phyloP scores from a whole-genome alignment of 2,888 invertebrate genomes.

The Dolichopus griseipennis region DNA sequence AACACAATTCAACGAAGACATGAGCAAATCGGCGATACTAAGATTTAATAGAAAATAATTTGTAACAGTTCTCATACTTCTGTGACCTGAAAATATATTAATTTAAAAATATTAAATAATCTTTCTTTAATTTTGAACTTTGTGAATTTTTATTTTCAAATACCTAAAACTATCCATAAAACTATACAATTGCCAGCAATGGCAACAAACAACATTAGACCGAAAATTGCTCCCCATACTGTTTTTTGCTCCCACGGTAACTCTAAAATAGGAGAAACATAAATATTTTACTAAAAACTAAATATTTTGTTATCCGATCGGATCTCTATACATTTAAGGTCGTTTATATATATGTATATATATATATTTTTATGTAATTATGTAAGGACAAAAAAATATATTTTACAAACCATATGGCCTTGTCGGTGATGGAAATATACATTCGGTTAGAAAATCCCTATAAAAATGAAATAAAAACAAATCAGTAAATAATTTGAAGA shows the following conservation, averaged over 20 bases:
- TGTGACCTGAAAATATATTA: slow-evolving; percentile 54
- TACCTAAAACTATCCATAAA: slow-evolving; percentile 86
- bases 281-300: no score
- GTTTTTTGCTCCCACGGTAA: slow-evolving; percentile 58
- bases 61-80: slow-evolving; percentile 79
- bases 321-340: no score
- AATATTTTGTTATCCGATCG: no score
- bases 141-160: slow-evolving; percentile 32
- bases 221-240: slow-evolving; percentile 67
- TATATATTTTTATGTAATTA: no score
- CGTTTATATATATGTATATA: no score
- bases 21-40: slow-evolving; percentile 77
- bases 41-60: slow-evolving; percentile 88
- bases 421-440: slow-evolving; percentile 50
- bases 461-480: slow-evolving; percentile 24
- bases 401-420: slow-evolving; percentile 37
- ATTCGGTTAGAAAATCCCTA: slow-evolving; percentile 53
- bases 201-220: slow-evolving; percentile 67
- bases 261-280: slow-evolving; percentile 31
- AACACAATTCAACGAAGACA: slow-evolving; percentile 78
- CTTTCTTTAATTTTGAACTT: background rate
- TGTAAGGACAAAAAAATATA: no score
- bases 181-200: slow-evolving; percentile 83
- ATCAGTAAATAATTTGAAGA: no score
- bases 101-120: background rate